Base-by-base conservation (phyloP, 2,113 vertebrate genomes). In the Phocoena sinus region DNA sequence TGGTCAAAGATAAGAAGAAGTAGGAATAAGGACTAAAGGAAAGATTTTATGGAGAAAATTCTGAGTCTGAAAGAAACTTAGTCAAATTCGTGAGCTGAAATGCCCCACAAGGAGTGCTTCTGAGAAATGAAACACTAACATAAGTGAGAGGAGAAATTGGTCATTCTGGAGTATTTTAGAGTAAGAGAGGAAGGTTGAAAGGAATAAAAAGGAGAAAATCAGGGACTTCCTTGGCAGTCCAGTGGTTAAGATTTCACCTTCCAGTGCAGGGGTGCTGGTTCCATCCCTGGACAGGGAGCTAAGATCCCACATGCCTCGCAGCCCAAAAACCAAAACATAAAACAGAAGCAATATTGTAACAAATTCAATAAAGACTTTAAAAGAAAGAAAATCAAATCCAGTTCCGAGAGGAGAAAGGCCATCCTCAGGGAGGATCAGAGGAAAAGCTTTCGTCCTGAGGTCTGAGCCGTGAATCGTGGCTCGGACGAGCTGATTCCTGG, bases 171-270 rank as follows among this genome's bases (percentile, higher is more conserved):
- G 23, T 31, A 15, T 71, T 53, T 95, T 71, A 77, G n/a, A 17
- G 44, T 31, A 44, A 95, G 44, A 89, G 25, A 63, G 67, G 3
- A 28, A 3, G 31, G 41, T 10, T 82, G 33, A 58, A 73, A 94
- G 74, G 77, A 60, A 92, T n/a, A 91, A 82, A 91, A 94, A 83
- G 44, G 53, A 83, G 90, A 65, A 53, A 53, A 17, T 53, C 53
- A 18, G 53, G 53, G 53, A 53, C 53, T 53, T 53, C 53, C 53
- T 17, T 53, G 53, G 53, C 0, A 15, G 53, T 53, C 53, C 53
- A 53, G 53, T 53, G 53, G 53, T 53, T 53, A 53, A 53, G 53
- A 53, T 53, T 53, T 53, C 53, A 53, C 53, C 15, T 53, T 53
- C 53, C 53, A 53, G 15, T 53, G 53, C 53, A 53, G 53, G 53